These are phyloP conservation scores for Nephila pilipes DNA, from an alignment of 1,140 invertebrate species.

Conservation along the genomic window DNA sequence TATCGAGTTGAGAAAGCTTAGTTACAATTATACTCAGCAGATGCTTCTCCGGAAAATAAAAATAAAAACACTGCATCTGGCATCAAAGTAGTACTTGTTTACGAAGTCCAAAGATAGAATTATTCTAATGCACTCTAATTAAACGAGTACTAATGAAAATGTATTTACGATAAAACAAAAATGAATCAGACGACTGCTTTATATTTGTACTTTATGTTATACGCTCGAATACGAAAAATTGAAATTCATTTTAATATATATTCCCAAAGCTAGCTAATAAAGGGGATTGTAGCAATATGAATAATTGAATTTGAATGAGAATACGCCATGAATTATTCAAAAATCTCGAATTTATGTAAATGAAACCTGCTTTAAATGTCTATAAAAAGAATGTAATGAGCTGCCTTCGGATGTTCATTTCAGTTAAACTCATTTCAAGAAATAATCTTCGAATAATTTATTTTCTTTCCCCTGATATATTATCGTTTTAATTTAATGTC, in stretches of 20 bases:
- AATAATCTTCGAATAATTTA: background rate
- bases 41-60: background rate
- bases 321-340: constrained; percentile 2
- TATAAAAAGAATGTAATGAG: background rate
- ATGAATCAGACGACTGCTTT: background rate
- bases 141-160: background rate
- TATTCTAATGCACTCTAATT: background rate
- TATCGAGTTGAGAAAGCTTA: background rate
- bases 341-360: background rate
- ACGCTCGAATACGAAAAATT: background rate
- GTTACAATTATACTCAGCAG: background rate
- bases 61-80: background rate
- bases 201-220: background rate
- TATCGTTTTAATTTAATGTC: background rate
- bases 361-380: background rate
- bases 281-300: background rate
- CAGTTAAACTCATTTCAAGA: background rate
- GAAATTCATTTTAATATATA: constrained; percentile 1
- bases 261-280: background rate
- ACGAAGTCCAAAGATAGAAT: background rate
- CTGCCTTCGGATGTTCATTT: background rate
- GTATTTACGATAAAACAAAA: background rate
- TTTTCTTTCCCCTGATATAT: background rate
- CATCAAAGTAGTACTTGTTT: background rate
- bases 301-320: constrained; percentile 24